A percentile compares a stretch with the other conserved stretches of the same genome.
phyloP scores from a whole-genome alignment of 2,797 vertebrate genomes.

The Meriones psammophilus region DNA sequence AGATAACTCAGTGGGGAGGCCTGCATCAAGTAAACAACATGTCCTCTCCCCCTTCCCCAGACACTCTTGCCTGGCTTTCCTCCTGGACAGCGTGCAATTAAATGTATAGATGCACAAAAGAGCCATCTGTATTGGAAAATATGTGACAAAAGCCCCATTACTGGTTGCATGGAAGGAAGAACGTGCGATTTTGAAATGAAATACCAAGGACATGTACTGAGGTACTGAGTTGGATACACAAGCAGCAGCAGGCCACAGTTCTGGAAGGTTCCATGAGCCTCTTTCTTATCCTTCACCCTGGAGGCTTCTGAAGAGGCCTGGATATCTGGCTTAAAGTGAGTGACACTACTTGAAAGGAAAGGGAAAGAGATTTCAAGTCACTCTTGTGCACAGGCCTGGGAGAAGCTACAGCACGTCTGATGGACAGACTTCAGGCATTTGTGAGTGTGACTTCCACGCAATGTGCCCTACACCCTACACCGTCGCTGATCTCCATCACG shows the following conservation, averaged over 20 bases:
- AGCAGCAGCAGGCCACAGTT: conserved; percentile 29
- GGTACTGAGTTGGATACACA: conserved; percentile 53
- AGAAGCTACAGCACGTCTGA: conserved; percentile 74
- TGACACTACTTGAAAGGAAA: conserved; percentile 84
- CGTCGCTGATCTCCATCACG: conserved; percentile 62
- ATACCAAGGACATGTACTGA: conserved; percentile 70
- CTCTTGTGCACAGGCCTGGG: conserved; percentile 74
- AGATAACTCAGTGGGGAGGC: conserved; percentile 35
- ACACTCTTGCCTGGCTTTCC: conserved; percentile 47
- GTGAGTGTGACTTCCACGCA: conserved; percentile 81
- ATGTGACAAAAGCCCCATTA: conserved; percentile 55
- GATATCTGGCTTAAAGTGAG: conserved; percentile 81
- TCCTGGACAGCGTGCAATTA: conserved; percentile 58
- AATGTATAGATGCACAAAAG: conserved; percentile 73
- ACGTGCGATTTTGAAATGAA: conserved; percentile 77
- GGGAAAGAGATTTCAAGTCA: conserved; percentile 81
- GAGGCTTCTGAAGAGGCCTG: conserved; percentile 79
- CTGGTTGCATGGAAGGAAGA: conserved; percentile 65
- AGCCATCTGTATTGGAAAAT: conserved; percentile 69
- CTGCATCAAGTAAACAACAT: conserved; percentile 51
- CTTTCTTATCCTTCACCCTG: conserved; percentile 79
- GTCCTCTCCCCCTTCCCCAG: neutral
- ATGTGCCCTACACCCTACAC: conserved; percentile 72
- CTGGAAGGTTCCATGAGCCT: conserved; percentile 72
- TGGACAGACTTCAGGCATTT: conserved; percentile 77